These are phyloP conservation scores for Thymelicus sylvestris DNA, from an alignment of 2,888 invertebrate species.

Conservation along the genomic window DNA sequence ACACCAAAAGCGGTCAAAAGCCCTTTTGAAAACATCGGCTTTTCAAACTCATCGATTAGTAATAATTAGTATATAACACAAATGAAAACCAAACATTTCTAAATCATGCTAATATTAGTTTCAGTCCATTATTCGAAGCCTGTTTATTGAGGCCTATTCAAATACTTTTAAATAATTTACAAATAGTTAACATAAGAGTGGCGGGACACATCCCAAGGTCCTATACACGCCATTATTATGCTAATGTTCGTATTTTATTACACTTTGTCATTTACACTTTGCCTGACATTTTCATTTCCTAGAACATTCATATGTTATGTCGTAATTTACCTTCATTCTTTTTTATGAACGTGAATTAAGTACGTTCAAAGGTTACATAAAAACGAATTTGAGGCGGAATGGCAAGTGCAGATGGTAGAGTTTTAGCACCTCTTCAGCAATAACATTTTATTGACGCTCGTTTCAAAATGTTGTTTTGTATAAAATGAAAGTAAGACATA, in stretches of 20 bases:
- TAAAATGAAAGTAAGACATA: conserved; percentile 42
- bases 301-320: conserved; percentile 55
- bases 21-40: conserved; percentile 18
- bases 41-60: conserved; percentile 49
- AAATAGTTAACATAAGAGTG: conserved; percentile 49
- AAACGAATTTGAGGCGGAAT: conserved; percentile 19
- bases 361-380: conserved; percentile 29
- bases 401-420: neutral
- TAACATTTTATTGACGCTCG: conserved; percentile 18
- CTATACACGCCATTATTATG: conserved; percentile 59
- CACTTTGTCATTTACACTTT: conserved; percentile 50
- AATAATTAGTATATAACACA: conserved; percentile 51
- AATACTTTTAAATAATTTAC: conserved; percentile 38
- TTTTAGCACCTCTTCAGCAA: conserved; percentile 10
- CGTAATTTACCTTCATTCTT: conserved; percentile 36
- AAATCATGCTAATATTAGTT: conserved; percentile 37
- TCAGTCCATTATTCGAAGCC: conserved; percentile 38
- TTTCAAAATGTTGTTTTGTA: conserved; percentile 6
- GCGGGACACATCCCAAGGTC: conserved; percentile 51
- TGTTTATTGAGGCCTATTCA: conserved; percentile 4
- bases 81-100: conserved; percentile 41
- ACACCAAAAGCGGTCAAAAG: conserved; percentile 18
- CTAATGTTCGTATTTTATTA: conserved; percentile 54
- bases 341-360: conserved; percentile 24
- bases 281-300: conserved; percentile 52